Percentiles rank a stretch among this genome's conserved stretches.
Evolutionary conservation across 2,797 vertebrate species (phyloP).

Genomic region (Pempheris klunzingeri): DNA sequence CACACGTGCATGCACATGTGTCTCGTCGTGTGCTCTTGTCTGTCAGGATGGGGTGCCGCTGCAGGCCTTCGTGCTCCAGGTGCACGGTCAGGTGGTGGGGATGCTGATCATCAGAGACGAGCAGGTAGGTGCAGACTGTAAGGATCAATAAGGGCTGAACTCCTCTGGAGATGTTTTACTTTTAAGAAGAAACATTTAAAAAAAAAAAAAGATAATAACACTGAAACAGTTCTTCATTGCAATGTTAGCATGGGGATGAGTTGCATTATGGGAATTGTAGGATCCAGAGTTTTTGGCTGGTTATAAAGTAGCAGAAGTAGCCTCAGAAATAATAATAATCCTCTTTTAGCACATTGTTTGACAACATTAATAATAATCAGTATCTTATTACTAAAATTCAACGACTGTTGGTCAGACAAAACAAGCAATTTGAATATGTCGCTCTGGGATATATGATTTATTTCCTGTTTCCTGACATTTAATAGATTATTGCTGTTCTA

Average conservation of each 20-base stretch:
- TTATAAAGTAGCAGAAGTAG: no score
- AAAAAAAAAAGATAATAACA: background rate
- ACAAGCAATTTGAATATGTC: background rate
- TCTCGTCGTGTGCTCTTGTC: background rate
- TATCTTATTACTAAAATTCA: no score
- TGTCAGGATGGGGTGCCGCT: slow-evolving; percentile 86
- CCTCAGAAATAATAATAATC: background rate
- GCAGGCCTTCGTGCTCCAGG: slow-evolving; percentile 89
- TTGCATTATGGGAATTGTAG: background rate
- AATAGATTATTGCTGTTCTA: background rate
- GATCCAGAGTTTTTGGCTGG: background rate
- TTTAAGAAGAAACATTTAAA: no score
- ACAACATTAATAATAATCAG: background rate
- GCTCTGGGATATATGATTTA: no score
- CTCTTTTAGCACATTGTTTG: background rate
- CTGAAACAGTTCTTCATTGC: background rate
- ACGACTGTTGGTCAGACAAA: background rate
- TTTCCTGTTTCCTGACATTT: background rate
- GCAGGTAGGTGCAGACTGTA: slow-evolving; percentile 83
- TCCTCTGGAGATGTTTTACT: background rate
- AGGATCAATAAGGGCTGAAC: background rate
- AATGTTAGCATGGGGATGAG: no score
- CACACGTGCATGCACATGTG: background rate
- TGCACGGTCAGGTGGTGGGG: slow-evolving; percentile 86
- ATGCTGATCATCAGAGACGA: slow-evolving; percentile 90